Base-by-base conservation (phyloP, 2,113 vertebrate genomes). In the Sclerurus mexicanus region DNA sequence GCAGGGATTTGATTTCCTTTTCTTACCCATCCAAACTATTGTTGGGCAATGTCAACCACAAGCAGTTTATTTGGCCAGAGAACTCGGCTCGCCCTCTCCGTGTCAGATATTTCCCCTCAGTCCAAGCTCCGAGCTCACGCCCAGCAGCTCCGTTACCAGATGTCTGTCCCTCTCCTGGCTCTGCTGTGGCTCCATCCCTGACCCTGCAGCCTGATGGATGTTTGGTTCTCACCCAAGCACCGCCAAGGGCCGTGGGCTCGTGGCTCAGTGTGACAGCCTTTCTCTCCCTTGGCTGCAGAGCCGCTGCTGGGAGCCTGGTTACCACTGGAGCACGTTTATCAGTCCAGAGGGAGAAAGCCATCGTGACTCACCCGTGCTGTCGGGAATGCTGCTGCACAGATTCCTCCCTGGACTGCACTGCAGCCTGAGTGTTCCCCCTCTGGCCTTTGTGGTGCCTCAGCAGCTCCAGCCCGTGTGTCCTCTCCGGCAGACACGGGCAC, bases 11-110 rank as follows among this genome's bases (percentile, higher is more conserved):
- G 56, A 75, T 87, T 90, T 75, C 81, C 74, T 91, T 79, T 50
- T 72, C 78, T 89, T 82, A 55, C 46, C 75, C 79, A 27, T 80
- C 88, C 90, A 72, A 91, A 44, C 92, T 93, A 78, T 85, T 85
- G 85, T 76, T 94, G 92, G 94, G 92, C 82, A 91, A 66, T 2
- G 28, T 69, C 72, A 79, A 53, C 90, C 81, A 76, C 90, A 93
- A 67, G 28, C 5, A 17, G 71, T 85, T 89, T 24, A 14, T 68
- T 76, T 92, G 88, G 75, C 35, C 8, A 16, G 78, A 88, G 88
- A 64, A 14, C 58, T 72, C 7, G 0, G 28, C 47, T 80, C 55
- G 8, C 46, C 71, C 82, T 82, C 80, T 75, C 2, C 0, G 27
- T 56, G 60, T 71, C 87, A 87, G 85, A 15, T 69, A 25, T 22